Evolutionary conservation across 2,888 invertebrate genomes (phyloP).

Genomic region (Lasioglossum zephyrum): DNA sequence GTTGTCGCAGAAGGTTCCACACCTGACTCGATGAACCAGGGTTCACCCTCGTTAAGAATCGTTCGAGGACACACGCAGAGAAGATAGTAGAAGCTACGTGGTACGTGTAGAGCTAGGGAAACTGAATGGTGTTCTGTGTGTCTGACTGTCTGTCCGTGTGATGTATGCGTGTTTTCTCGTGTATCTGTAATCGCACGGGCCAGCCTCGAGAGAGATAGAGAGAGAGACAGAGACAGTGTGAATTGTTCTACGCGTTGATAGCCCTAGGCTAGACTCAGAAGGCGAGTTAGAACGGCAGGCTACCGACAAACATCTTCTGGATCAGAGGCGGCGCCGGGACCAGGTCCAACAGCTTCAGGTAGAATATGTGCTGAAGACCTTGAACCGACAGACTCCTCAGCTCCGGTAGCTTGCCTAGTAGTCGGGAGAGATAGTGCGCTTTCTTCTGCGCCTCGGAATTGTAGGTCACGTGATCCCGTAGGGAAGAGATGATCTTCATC

Average conservation of each 20-base stretch:
- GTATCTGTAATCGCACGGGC: slow-evolving; percentile 47
- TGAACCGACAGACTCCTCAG: slow-evolving; percentile 96
- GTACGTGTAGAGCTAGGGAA: slow-evolving; percentile 65
- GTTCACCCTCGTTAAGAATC: slow-evolving; percentile 28
- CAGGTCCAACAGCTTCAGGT: slow-evolving; percentile 95
- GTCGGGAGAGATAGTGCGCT: slow-evolving; percentile 96
- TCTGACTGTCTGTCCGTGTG: not conserved
- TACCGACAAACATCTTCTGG: slow-evolving; percentile 97
- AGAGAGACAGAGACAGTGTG: slow-evolving; percentile 1
- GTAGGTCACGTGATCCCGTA: slow-evolving; percentile 98
- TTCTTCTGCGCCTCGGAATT: slow-evolving; percentile 95
- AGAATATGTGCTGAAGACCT: slow-evolving; percentile 97
- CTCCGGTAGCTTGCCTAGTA: slow-evolving; percentile 96
- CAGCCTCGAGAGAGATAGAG: slow-evolving; percentile 31
- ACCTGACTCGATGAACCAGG: not conserved
- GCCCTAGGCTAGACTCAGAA: slow-evolving; percentile 54
- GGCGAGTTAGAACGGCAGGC: slow-evolving; percentile 92
- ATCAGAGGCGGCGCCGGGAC: slow-evolving; percentile 96
- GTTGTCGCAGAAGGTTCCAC: not conserved
- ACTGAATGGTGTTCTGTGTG: slow-evolving; percentile 44
- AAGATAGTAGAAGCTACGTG: slow-evolving; percentile 62
- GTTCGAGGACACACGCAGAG: slow-evolving; percentile 57
- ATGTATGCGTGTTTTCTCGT: not conserved
- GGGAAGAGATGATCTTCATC: slow-evolving; percentile 97
- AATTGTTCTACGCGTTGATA: slow-evolving; percentile 63